Base-by-base conservation (phyloP, 1,140 invertebrate genomes). In the Lordiphosa clarofinis region DNA sequence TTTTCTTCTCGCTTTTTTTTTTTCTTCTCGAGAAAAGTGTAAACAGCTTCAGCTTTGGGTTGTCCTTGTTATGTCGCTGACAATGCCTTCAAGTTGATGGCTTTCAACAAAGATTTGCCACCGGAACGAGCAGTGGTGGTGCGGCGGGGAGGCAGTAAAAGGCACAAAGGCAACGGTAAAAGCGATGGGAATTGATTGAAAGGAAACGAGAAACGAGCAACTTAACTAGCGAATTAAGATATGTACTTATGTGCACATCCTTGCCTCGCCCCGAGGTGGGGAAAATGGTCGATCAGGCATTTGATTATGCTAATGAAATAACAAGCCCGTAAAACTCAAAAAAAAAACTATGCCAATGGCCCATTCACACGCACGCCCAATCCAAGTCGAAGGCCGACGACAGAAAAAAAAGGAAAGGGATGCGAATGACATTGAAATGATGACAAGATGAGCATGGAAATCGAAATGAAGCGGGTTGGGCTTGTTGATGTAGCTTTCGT, bases 251-350 rank as follows among this genome's bases (percentile, higher is more conserved):
- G 13, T 9, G 40, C 39, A 55, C 12, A 33, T 13, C 19, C 39
- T 3, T 11, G 2, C 40, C 36, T 15, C 3, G 4, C 24, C 33
- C 3, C 1, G 13, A 35, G 12, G 9, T 4, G 5, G 24, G 21
- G 21, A 7, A 5, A 12, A 19, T 15, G 10, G 7, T n/a, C 33
- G 61, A 39, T 63, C 44, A 58, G 43, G 56, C 59, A 73, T 78
- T 82, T 76, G 78, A 82, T 84, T 82, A 82, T 82, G 78, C 78
- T 84, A 82, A 82, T 82, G 73, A 82, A 84, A 82, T 84, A 84
- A 78, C 78, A 78, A 73, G 78, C 57, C 60, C 61, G 78, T 82
- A 78, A 84, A 78, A 71, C 70, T 72, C 54, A 39, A 58, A 64
- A 54, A 48, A 64, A 76, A 84, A 81, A 81, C 78, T 82, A 82